Conservation (phyloP, 2,888 invertebrate species). For the Epsilonema sp. region DNA sequence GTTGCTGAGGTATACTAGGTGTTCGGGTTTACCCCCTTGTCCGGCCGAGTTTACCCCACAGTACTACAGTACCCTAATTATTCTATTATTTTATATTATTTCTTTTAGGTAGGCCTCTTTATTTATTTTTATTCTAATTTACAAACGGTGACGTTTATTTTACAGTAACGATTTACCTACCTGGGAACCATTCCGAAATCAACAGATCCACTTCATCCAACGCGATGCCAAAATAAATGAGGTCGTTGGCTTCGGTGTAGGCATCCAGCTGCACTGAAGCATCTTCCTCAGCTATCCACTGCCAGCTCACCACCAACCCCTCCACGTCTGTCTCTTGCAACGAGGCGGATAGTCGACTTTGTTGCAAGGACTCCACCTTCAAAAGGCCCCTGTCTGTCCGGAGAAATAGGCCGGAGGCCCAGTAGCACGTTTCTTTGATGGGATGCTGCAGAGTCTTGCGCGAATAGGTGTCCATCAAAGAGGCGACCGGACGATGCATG, state of each 20-base stretch:
- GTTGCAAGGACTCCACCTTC: slow-evolving; percentile 18
- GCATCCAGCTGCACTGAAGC: too few species aligned
- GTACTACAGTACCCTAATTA: too few species aligned
- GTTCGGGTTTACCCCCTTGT: too few species aligned
- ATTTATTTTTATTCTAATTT: too few species aligned
- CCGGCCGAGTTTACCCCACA: too few species aligned
- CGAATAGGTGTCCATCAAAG: too few species aligned
- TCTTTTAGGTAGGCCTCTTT: too few species aligned
- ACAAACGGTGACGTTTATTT: too few species aligned
- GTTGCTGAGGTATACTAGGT: too few species aligned
- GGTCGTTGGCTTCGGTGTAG: neutral
- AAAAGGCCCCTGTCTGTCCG: slow-evolving; percentile 19
- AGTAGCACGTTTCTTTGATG: slow-evolving; percentile 14
- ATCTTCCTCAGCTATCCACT: neutral
- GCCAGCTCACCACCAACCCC: neutral
- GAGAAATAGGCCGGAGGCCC: slow-evolving; percentile 24
- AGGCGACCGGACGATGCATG: too few species aligned
- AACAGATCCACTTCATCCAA: slow-evolving; percentile 26
- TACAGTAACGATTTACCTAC: slow-evolving; percentile 15
- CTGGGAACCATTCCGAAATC: slow-evolving; percentile 25
- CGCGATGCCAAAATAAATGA: slow-evolving; percentile 20
- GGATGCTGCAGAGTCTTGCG: neutral
- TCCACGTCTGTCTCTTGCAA: slow-evolving; percentile 6
- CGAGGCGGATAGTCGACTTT: slow-evolving; percentile 13
- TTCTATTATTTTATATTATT: too few species aligned